Evolutionary conservation across 2,797 vertebrate species (phyloP), one percentile per base, ranked within the genome.

Genomic region (Enteromius trimaculatus): DNA sequence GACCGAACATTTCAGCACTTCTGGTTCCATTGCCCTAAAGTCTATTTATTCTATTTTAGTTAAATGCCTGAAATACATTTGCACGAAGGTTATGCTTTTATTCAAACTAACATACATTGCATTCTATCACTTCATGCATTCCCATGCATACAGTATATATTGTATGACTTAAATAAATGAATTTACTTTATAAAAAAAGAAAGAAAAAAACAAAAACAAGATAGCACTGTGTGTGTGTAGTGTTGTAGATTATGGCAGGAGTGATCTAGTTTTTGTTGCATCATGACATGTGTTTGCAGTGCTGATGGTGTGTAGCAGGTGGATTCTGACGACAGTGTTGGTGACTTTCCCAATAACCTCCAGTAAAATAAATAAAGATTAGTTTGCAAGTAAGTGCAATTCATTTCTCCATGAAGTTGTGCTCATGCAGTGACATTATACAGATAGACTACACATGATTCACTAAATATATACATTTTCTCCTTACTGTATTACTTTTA

Each of bases 231-330:
- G 31, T 23, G 72, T 53, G 47, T 3, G 19, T 9, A 1, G 26
- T 34, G 6, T n/a, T 55, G 21, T 55, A 0, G 31, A 37, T 55
- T 37, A 37, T 8, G 17, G 19, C 16, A 49, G 71, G 71, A n/a
- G 29, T n/a, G 29, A 2, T n/a, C 6, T 37, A 4, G 13, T 39
- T 39, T 37, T 21, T 74, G 19, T 21, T 37, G 29, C 6, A 37
- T n/a, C 70, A 6, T 21, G 44, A 51, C 70, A 72, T 72, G 13
- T 55, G 71, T 21, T 72, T n/a, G 49, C 31, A 14, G 49, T 3
- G 71, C 6, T 55, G 71, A 75, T 8, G n/a, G 31, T 55, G 29
- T 37, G 49, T 19, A 55, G 34, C 71, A 75, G 72, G 31, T 55
- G 69, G 71, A 55, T 55, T 55, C 13, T 8, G 19, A 16, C 1